Percentiles rank a stretch among this genome's conserved stretches.
Evolutionary conservation across 1,140 invertebrate species (phyloP).

Genomic region (Bicyclus anynana): DNA sequence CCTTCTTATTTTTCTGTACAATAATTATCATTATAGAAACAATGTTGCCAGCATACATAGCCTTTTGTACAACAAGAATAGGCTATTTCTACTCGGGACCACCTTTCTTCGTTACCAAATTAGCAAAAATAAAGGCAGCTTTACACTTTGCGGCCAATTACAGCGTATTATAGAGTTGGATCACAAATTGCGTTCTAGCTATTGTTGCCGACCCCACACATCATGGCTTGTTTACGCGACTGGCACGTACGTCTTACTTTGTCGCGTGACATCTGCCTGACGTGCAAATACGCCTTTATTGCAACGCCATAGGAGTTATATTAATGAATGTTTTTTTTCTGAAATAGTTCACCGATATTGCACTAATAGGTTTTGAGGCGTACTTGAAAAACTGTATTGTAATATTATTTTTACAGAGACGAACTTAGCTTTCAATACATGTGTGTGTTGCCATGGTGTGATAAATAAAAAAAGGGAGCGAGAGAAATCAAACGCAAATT

Average conservation of each 20-base stretch:
- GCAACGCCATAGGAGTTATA: background rate
- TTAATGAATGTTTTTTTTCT: background rate
- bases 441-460: too few species aligned
- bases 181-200: slow-evolving; percentile 69
- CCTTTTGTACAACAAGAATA: slow-evolving; percentile 26
- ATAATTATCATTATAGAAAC: slow-evolving; percentile 23
- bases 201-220: slow-evolving; percentile 70
- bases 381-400: too few species aligned
- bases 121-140: slow-evolving; percentile 49
- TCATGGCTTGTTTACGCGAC: slow-evolving; percentile 59
- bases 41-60: slow-evolving; percentile 25
- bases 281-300: background rate
- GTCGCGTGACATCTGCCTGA: slow-evolving; percentile 63
- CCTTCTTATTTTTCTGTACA: slow-evolving; percentile 16
- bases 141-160: slow-evolving; percentile 50
- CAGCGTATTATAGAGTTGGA: slow-evolving; percentile 61
- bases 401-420: too few species aligned
- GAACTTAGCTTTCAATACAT: too few species aligned
- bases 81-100: slow-evolving; percentile 34
- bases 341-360: slow-evolving; percentile 5
- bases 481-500: too few species aligned
- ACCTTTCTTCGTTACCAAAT: slow-evolving; percentile 43
- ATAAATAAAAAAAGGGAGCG: too few species aligned
- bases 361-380: too few species aligned
- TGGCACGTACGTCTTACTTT: slow-evolving; percentile 70